A percentile compares a stretch with the other conserved stretches of the same genome.
Evolutionary conservation across 2,888 invertebrate genomes (phyloP).

Genomic region (Habrosyne pyritoides): DNA sequence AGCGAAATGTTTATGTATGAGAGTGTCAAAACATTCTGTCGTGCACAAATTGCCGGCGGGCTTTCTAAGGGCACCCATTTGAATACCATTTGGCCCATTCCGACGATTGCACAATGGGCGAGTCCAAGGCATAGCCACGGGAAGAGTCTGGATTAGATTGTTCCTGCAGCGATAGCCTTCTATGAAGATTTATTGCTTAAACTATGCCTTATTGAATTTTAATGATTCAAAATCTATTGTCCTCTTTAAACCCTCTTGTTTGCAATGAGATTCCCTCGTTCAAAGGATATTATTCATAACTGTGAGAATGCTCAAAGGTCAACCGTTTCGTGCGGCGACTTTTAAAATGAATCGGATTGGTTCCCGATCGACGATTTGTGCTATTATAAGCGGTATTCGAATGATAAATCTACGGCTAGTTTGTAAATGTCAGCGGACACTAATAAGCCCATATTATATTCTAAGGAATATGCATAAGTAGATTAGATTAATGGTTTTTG

Average conservation of each 20-base stretch:
- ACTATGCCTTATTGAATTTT: constrained; percentile 74
- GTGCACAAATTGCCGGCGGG: constrained; percentile 70
- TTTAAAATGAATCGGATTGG: constrained; percentile 49
- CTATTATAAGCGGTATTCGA: constrained; percentile 34
- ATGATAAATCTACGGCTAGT: constrained; percentile 36
- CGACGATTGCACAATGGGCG: constrained; percentile 50
- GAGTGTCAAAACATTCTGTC: constrained; percentile 75
- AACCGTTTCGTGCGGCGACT: constrained; percentile 47
- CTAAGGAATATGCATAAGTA: constrained; percentile 14
- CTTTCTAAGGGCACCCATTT: constrained; percentile 74
- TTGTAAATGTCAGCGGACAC: constrained; percentile 44
- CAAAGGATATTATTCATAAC: constrained; percentile 38
- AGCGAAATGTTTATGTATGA: constrained; percentile 74
- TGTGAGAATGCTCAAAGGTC: constrained; percentile 52
- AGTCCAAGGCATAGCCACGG: constrained; percentile 42
- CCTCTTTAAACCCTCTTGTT: constrained; percentile 38
- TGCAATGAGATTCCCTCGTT: constrained; percentile 30
- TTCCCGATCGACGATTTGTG: constrained; percentile 48
- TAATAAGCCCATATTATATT: constrained; percentile 17
- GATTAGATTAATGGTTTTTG: constrained; percentile 23
- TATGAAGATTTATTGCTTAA: constrained; percentile 76
- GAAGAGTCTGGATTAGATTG: constrained; percentile 72
- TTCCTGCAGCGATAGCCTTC: constrained; percentile 78
- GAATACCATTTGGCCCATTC: constrained; percentile 64
- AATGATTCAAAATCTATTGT: constrained; percentile 68